Conservation (phyloP, 1,140 invertebrate species). For the Bacillus rossius region DNA sequence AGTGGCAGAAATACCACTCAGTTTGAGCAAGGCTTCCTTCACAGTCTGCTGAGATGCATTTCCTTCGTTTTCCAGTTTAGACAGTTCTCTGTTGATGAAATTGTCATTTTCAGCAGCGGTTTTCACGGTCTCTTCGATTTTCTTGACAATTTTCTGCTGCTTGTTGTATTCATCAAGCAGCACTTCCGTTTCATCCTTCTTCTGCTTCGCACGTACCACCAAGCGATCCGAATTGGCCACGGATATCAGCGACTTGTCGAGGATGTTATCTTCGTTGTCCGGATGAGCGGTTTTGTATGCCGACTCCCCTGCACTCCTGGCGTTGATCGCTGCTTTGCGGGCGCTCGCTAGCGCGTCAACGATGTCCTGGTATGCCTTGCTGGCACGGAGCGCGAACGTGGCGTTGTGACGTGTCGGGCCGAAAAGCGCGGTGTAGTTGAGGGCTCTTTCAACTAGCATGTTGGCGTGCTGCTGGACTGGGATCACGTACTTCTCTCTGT, state of each 20-base stretch:
- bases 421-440: constrained; percentile 58
- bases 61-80: constrained; percentile 36
- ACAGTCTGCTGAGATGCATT: too few species aligned
- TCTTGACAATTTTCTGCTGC: constrained; percentile 44
- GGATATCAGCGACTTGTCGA: constrained; percentile 41
- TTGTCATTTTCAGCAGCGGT: constrained; percentile 49
- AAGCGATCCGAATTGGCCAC: constrained; percentile 18
- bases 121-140: constrained; percentile 46
- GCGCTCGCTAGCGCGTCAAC: constrained; percentile 59
- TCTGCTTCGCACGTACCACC: constrained; percentile 13
- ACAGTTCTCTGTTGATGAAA: constrained; percentile 45
- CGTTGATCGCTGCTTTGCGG: constrained; percentile 55
- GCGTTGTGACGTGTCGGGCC: constrained; percentile 59
- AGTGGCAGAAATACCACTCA: background rate
- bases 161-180: background rate
- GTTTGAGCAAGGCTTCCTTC: background rate
- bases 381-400: constrained; percentile 65
- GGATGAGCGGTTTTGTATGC: constrained; percentile 47
- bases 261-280: constrained; percentile 42
- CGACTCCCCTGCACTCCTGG: constrained; percentile 53
- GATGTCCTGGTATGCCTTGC: constrained; percentile 77
- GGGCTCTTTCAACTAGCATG: constrained; percentile 54
- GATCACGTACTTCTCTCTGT: constrained; percentile 57
- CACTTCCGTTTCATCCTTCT: constrained; percentile 35
- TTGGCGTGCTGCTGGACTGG: constrained; percentile 61